These are phyloP conservation scores for Argyrosomus regius DNA, from an alignment of 2,797 vertebrate species.

Conservation along the genomic window DNA sequence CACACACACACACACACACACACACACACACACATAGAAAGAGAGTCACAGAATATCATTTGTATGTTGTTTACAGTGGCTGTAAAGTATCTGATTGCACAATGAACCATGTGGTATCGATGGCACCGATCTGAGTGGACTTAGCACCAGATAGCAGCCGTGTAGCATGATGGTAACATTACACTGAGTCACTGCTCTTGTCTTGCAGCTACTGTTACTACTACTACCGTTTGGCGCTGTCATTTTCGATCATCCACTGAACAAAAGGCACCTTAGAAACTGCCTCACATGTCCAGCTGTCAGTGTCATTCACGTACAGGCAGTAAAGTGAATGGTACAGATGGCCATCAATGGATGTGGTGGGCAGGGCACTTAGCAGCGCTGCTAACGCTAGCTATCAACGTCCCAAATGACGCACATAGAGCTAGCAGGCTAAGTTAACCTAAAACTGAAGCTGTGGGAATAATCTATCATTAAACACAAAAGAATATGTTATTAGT, in stretches of 20 bases:
- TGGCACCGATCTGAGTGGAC: constrained; percentile 5
- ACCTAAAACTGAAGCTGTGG: not conserved
- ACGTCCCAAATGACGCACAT: constrained; percentile 78
- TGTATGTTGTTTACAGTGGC: not conserved
- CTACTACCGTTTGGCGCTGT: not conserved
- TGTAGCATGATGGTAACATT: not conserved
- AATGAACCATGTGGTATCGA: constrained; percentile 29
- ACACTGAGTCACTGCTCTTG: constrained; percentile 34
- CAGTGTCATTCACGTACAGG: constrained; percentile 34
- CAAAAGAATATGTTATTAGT: too few relatives aligned
- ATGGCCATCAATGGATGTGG: constrained; percentile 61
- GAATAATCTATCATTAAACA: not conserved
- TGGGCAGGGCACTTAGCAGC: constrained; percentile 69
- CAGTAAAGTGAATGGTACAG: not conserved
- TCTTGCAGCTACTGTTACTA: not conserved
- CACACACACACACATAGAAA: too few relatives aligned
- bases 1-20: too few relatives aligned
- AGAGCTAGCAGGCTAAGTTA: constrained; percentile 68
- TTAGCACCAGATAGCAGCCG: constrained; percentile 1
- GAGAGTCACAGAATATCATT: not conserved
- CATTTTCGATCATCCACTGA: not conserved
- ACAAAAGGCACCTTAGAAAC: not conserved
- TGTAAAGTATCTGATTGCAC: not conserved
- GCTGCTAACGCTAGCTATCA: constrained; percentile 42
- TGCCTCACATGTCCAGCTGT: constrained; percentile 39